Base-by-base conservation (phyloP, 92 coral and sea anemone species). In the Diadumene lineata region DNA sequence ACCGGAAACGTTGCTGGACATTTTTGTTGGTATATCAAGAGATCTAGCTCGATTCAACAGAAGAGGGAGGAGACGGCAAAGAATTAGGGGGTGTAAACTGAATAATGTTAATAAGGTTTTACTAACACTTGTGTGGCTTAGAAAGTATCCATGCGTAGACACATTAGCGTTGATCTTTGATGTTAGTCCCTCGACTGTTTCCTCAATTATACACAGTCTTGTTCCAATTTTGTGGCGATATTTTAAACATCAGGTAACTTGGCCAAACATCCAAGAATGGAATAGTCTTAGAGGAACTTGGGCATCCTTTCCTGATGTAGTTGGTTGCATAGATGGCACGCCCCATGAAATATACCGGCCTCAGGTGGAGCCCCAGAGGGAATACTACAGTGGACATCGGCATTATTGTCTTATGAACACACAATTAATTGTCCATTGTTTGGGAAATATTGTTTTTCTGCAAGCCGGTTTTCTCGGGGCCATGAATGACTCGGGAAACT, bases 261-360 rank as follows among this genome's bases (percentile, higher is more conserved):
- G 84, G 84, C 88, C 80, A 43, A 72, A 57, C 44, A 69, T 57
- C 26, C 70, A 26, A 25, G 72, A 84, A 50, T 84, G 88, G 84
- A 63, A 77, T 62, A 68, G 64, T 19, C 30, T 71, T 26, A 73
- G 79, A 18, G 50, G 78, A 15, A 68, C 53, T 70, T 83, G 87
- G 79, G 34, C 32, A 4, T 30, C 65, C 8, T 82, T 76, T 58
- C 65, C 82, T 27, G 61, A 69, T 31, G 72, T 73, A 16, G 82
- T 83, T 27, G 77, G 82, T 6, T 75, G 72, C 60, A 82, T 75
- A 51, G 75, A 73, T 66, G 83, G 60, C 50, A 76, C 79, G 29
- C 69, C 72, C 34, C 84, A 84, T 72, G 76, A 72, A 64, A 78
- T 84, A 50, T 73, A 78, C 32, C 73, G 78, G 66, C 88, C 84